Evolutionary conservation across 2,888 invertebrate genomes (phyloP).

Genomic region (Lepidochrysops patricia): DNA sequence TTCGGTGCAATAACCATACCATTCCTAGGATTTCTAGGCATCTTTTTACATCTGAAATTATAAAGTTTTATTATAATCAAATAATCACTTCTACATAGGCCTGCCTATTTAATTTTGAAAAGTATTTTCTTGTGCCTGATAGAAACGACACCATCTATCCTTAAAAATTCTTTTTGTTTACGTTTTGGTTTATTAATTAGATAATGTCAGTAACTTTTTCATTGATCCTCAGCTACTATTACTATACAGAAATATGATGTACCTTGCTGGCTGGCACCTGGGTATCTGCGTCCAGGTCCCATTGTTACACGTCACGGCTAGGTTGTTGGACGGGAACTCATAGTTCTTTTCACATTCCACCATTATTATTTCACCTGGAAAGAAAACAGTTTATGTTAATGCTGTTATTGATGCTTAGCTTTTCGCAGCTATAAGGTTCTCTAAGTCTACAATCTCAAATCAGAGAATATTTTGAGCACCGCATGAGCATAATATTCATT

Average conservation of each 20-base stretch:
- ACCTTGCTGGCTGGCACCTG: conserved; percentile 87
- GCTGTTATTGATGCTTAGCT: no score
- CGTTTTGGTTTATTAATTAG: no score
- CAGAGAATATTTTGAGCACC: no score
- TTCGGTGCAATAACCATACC: conserved; percentile 98
- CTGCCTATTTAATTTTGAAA: no score
- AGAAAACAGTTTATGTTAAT: neutral
- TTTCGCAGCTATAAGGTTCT: no score
- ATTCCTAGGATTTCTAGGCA: conserved; percentile 90
- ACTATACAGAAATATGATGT: conserved; percentile 13
- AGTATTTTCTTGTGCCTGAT: neutral
- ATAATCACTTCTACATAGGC: no score
- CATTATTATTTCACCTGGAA: conserved; percentile 59
- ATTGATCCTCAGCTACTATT: no score
- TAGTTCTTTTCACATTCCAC: conserved; percentile 91
- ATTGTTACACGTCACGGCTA: conserved; percentile 90
- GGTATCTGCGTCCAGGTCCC: conserved; percentile 97
- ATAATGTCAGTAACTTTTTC: no score
- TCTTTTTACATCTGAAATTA: conserved; percentile 80
- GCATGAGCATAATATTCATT: no score
- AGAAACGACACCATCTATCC: neutral
- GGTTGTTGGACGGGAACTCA: conserved; percentile 84
- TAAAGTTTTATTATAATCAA: no score
- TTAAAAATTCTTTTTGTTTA: no score
- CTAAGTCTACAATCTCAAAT: no score